These are phyloP conservation scores for Plutomurus gul DNA, from an alignment of 1,140 invertebrate species.

Conservation along the genomic window DNA sequence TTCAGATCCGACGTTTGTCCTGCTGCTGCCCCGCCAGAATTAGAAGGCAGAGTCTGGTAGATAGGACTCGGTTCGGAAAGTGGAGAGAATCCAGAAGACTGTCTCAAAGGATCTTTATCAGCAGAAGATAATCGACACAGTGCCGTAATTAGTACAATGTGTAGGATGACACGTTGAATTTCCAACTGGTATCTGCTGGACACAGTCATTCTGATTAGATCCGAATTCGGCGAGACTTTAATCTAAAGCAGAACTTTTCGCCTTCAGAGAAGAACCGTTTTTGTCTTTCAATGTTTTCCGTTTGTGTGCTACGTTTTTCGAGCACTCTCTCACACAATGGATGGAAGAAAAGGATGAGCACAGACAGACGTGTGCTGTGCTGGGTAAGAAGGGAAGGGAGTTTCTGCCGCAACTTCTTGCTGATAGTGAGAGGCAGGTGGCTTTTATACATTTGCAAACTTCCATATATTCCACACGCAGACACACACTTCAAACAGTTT, in stretches of 20 bases:
- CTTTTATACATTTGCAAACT: conserved; percentile 10
- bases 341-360: not conserved
- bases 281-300: not conserved
- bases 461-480: not conserved
- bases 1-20: not conserved
- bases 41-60: not conserved
- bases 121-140: not conserved
- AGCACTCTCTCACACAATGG: not conserved
- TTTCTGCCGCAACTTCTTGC: not conserved
- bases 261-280: not conserved
- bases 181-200: not conserved
- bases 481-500: no score
- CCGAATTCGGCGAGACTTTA: not conserved
- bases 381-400: conserved; percentile 4
- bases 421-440: not conserved
- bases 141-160: not conserved
- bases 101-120: not conserved
- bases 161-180: not conserved
- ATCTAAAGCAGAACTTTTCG: not conserved
- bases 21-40: not conserved
- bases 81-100: not conserved
- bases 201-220: not conserved
- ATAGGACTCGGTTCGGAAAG: not conserved
- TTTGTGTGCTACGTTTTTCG: no score
- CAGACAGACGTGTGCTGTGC: not conserved